Evolutionary conservation across 2,113 vertebrate species (phyloP).

Genomic region (Triplophysa rosa): DNA sequence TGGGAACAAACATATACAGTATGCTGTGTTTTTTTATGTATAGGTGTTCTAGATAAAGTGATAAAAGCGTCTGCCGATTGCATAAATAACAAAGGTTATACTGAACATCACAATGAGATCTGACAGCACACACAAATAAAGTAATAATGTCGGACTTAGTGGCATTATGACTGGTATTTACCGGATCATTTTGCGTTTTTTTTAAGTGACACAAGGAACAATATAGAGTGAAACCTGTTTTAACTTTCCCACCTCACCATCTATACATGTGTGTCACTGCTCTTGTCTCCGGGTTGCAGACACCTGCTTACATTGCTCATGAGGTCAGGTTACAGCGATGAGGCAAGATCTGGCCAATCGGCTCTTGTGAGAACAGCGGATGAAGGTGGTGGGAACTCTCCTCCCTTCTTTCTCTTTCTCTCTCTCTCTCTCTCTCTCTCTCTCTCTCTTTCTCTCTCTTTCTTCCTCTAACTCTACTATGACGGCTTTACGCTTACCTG

Average conservation of each 20-base stretch:
- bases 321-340: conserved; percentile 68
- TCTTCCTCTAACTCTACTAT: conserved; percentile 70
- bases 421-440: conserved; percentile 55
- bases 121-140: conserved; percentile 3
- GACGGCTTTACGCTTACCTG: conserved; percentile 66
- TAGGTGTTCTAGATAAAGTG: no score
- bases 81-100: neutral
- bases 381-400: conserved; percentile 84
- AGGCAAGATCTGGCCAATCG: conserved; percentile 71
- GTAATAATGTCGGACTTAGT: conserved; percentile 6
- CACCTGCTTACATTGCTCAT: conserved; percentile 61
- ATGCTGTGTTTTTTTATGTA: no score
- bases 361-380: conserved; percentile 75
- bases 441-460: conserved; percentile 63
- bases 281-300: conserved; percentile 41
- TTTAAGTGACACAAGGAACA: conserved; percentile 18
- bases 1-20: no score
- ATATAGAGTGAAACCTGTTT: conserved; percentile 33
- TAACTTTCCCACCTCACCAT: conserved; percentile 34
- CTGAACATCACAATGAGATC: neutral
- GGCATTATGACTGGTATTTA: neutral
- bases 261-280: conserved; percentile 33
- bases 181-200: conserved; percentile 7
- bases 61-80: neutral
- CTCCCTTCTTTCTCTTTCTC: conserved; percentile 73